Base-by-base conservation (phyloP, 2,888 invertebrate species). In the Eurytoma adleriae region DNA sequence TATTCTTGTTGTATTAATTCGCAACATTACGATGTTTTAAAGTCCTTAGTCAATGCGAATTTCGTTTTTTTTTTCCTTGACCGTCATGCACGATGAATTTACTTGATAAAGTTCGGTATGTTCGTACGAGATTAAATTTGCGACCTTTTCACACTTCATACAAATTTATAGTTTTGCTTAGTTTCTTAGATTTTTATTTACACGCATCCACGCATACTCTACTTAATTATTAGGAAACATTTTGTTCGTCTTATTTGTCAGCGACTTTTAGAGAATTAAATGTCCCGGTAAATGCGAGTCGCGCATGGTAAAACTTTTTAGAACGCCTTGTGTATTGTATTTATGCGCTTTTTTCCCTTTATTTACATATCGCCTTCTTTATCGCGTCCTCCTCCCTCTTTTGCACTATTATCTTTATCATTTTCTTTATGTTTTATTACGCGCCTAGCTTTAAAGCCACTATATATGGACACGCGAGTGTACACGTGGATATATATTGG, bases 151-250 rank as follows among this genome's bases (percentile, higher is more conserved):
- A 24, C 57, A 27, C 50, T 18, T 66, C 30, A 24, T 69, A n/a
- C 40, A 70, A 62, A 59, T 71, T 30, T 66, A 52, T 79, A 78
- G 72, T 48, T 68, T 56, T 61, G 61, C 61, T 80, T 24, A 59
- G 66, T 50, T 80, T 69, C 52, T 30, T 13, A 12, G 14, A 2
- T 40, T 57, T 20, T 16, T 69, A 69, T 61, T 14, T 56, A 70
- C 72, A 18, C 78, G 3, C 67, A 20, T 27, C n/a, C 48, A 56
- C 48, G 1, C 68, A 61, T 20, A 81, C 83, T 80, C 80, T 85
- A 85, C 82, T 79, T 86, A 83, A 84, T 86, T 85, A 84, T 85
- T 89, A 88, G 87, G 88, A 88, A 89, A 88, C 85, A 82, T 83
- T 84, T 85, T 83, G 76, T 84, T 85, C 80, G 81, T 83, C 80